Conservation (phyloP, 2,113 vertebrate species). For the Zootoca vivipara region DNA sequence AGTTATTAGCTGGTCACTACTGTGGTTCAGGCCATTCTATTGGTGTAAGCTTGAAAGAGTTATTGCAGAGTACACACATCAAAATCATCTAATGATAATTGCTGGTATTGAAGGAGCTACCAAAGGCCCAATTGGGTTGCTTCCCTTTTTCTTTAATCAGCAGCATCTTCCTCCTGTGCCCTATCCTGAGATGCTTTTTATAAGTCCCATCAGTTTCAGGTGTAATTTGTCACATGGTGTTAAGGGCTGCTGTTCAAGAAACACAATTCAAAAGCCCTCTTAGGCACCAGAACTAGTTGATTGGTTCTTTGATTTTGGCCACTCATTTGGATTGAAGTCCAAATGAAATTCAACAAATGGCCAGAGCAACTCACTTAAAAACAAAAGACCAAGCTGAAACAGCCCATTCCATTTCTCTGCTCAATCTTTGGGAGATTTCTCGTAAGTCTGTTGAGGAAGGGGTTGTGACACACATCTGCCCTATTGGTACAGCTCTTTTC, state of each 20-base stretch:
- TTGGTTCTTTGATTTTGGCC: not conserved
- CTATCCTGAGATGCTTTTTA: not conserved
- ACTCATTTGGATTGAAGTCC: not conserved
- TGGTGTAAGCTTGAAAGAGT: constrained; percentile 3
- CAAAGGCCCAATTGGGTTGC: not conserved
- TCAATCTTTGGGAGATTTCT: not conserved
- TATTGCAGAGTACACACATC: not conserved
- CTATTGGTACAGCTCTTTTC: not conserved
- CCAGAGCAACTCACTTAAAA: not conserved
- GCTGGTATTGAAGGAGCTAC: not conserved
- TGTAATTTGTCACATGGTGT: not conserved
- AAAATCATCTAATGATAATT: not conserved
- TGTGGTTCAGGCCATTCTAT: not conserved
- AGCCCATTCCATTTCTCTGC: not conserved
- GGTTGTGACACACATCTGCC: not conserved
- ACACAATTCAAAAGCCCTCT: not conserved
- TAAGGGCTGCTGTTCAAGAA: not conserved
- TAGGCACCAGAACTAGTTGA: not conserved
- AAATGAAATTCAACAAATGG: not conserved
- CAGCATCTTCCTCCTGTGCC: not conserved
- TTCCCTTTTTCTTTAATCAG: not conserved
- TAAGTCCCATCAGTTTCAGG: not conserved
- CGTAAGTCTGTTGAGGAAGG: not conserved
- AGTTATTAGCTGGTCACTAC: not conserved
- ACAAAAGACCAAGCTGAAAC: not conserved